These are phyloP conservation scores for Aptenodytes forsteri DNA, from an alignment of 2,113 vertebrate species.

Conservation along the genomic window DNA sequence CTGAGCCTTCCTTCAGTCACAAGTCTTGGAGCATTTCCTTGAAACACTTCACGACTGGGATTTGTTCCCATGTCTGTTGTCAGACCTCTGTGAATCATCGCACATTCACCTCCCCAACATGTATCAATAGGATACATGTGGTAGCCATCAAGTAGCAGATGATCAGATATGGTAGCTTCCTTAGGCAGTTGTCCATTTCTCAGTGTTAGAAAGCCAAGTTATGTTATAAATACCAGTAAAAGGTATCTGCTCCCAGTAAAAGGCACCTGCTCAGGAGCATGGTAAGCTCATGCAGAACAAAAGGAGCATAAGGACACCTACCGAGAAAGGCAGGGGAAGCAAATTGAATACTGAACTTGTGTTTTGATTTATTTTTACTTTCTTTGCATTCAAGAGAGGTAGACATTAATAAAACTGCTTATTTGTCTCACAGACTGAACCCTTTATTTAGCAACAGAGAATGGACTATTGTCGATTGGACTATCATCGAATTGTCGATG, in stretches of 20 bases:
- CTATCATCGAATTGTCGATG: too few relatives aligned
- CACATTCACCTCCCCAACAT: neutral
- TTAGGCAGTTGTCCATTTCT: neutral
- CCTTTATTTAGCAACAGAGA: neutral
- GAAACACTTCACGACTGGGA: neutral
- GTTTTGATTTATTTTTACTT: neutral
- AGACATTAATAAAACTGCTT: neutral
- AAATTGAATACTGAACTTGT: neutral
- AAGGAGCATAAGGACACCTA: neutral
- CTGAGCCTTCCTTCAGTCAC: neutral
- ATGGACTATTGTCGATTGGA: neutral
- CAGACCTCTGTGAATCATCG: neutral
- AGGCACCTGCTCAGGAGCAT: neutral
- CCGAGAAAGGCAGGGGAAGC: neutral
- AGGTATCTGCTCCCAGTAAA: neutral
- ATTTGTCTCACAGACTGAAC: neutral
- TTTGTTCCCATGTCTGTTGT: neutral
- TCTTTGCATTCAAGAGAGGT: neutral
- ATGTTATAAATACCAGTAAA: neutral
- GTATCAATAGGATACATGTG: neutral
- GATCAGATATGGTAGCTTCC: neutral
- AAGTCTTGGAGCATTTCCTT: neutral
- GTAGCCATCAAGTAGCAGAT: neutral
- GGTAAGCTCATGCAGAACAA: neutral
- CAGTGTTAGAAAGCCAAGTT: neutral